Evolutionary conservation across 2,888 invertebrate genomes (phyloP).

Genomic region (Deilephila elpenor): DNA sequence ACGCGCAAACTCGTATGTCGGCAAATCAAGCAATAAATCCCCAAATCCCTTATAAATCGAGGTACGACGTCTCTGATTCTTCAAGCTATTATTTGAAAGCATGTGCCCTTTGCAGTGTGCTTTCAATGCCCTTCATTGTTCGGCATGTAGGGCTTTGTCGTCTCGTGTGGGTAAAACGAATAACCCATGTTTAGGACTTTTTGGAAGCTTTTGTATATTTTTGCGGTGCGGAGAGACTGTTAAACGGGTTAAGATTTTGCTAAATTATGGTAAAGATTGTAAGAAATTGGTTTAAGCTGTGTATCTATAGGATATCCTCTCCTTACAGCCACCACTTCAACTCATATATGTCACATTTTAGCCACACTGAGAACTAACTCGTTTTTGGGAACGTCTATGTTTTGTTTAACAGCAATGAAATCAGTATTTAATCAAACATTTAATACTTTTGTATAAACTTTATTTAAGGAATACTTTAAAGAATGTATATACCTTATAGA

Average conservation of each 20-base stretch:
- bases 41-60: conserved; percentile 56
- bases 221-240: background rate
- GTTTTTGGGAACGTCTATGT: too few relatives aligned
- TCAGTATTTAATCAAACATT: too few relatives aligned
- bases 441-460: too few relatives aligned
- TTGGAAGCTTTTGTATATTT: conserved; percentile 14
- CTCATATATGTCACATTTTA: too few relatives aligned
- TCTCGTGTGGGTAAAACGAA: conserved; percentile 39
- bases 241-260: background rate
- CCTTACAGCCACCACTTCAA: too few relatives aligned
- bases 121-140: conserved; percentile 68
- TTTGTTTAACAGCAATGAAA: too few relatives aligned
- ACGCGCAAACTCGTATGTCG: conserved; percentile 47
- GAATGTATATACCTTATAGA: too few relatives aligned
- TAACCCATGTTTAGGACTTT: conserved; percentile 39
- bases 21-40: conserved; percentile 59
- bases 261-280: too few relatives aligned
- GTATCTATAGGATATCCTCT: too few relatives aligned
- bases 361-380: too few relatives aligned
- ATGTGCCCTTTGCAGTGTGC: conserved; percentile 66
- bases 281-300: too few relatives aligned
- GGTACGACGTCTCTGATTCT: conserved; percentile 63
- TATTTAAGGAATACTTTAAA: too few relatives aligned
- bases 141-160: conserved; percentile 59
- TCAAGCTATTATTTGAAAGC: conserved; percentile 66